phyloP scores from a whole-genome alignment of 2,888 invertebrate genomes.

The Cephalotes varians region DNA sequence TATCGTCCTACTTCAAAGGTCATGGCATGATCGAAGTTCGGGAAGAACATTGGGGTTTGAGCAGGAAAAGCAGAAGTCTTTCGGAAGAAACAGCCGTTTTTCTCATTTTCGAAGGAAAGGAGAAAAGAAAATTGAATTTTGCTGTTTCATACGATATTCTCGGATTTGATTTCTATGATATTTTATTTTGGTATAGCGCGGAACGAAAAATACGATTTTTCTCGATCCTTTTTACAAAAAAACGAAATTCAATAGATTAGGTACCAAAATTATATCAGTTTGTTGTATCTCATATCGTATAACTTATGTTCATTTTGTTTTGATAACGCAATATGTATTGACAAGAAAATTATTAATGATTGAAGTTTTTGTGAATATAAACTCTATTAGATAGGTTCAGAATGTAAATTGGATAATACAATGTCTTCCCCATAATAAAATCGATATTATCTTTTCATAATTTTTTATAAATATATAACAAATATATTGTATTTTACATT shows the following conservation, averaged over 20 bases:
- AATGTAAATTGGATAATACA: not conserved
- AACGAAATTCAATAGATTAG: not conserved
- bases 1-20: slow-evolving; percentile 44
- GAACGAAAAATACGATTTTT: not conserved
- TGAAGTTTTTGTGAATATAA: not conserved
- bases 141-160: not conserved
- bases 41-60: not conserved
- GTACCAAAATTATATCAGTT: not conserved
- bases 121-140: slow-evolving; percentile 36
- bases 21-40: slow-evolving; percentile 29
- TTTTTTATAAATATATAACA: not conserved
- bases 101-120: slow-evolving; percentile 2
- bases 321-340: not conserved
- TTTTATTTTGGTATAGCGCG: not conserved
- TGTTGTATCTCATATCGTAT: not conserved
- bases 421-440: not conserved
- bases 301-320: not conserved
- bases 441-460: not conserved
- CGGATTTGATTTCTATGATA: slow-evolving; percentile 5
- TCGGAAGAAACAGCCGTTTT: not conserved
- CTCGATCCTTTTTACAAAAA: not conserved
- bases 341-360: not conserved
- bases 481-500: no score
- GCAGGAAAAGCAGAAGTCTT: not conserved
- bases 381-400: not conserved